These are phyloP conservation scores for Nymphicus hollandicus DNA, from an alignment of 2,113 vertebrate species.

Conservation along the genomic window DNA sequence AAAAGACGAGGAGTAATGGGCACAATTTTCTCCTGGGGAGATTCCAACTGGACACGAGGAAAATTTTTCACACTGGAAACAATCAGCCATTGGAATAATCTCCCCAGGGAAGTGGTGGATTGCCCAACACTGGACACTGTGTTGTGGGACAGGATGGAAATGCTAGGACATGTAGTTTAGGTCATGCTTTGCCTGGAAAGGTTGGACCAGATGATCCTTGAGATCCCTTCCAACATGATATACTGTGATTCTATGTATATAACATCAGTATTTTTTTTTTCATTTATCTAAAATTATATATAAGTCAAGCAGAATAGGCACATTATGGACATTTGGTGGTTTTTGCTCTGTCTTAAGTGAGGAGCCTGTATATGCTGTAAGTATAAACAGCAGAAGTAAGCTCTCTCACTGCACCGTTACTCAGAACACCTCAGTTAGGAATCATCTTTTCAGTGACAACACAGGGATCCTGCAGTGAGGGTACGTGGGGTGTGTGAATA, in stretches of 20 bases:
- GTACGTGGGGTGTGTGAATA: fast-evolving
- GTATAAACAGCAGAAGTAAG: neutral
- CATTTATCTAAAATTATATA: neutral
- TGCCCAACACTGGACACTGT: too few relatives aligned
- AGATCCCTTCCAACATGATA: neutral
- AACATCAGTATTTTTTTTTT: neutral
- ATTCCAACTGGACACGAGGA: too few relatives aligned
- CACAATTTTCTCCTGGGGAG: too few relatives aligned
- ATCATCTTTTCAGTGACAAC: neutral
- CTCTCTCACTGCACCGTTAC: neutral
- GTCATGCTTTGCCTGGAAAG: neutral
- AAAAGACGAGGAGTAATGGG: too few relatives aligned
- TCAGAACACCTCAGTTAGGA: neutral
- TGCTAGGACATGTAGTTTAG: too few relatives aligned
- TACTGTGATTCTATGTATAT: neutral
- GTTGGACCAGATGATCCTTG: neutral
- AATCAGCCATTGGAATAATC: too few relatives aligned
- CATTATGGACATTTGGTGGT: neutral
- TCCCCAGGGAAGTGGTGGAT: too few relatives aligned
- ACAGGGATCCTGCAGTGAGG: neutral
- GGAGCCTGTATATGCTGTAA: neutral
- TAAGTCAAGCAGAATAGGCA: neutral
- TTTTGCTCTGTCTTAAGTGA: neutral
- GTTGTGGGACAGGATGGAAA: too few relatives aligned
- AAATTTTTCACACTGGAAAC: too few relatives aligned